phyloP scores from a whole-genome alignment of 2,797 vertebrate species.

The Pseudomugil tenellus region DNA sequence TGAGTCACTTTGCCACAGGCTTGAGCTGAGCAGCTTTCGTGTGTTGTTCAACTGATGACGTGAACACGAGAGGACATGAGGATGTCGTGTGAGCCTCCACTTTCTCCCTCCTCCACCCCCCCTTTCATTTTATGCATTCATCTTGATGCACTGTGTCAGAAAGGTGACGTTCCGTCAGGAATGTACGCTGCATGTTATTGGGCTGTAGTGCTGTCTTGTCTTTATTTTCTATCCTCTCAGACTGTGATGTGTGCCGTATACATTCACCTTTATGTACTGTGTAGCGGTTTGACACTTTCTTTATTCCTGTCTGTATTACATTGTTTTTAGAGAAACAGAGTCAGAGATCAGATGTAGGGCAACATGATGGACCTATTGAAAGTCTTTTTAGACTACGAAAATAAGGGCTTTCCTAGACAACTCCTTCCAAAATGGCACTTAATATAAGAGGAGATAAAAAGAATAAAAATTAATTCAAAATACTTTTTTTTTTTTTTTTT shows the following conservation, averaged over 20 bases:
- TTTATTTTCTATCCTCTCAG: constrained; percentile 38
- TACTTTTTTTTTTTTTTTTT: too few relatives aligned
- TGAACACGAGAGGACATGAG: constrained; percentile 69
- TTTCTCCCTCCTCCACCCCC: constrained; percentile 32
- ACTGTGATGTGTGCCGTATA: constrained; percentile 30
- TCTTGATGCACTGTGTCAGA: constrained; percentile 33
- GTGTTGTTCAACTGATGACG: constrained; percentile 61
- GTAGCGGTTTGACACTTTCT: constrained; percentile 42
- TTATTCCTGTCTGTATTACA: constrained; percentile 9
- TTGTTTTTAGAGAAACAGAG: constrained; percentile 9
- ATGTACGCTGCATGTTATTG: constrained; percentile 34
- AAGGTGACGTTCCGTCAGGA: constrained; percentile 56
- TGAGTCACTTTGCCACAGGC: constrained; percentile 59
- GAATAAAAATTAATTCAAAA: too few relatives aligned
- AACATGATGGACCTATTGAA: constrained; percentile 7
- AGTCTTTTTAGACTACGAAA: too few relatives aligned
- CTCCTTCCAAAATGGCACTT: too few relatives aligned
- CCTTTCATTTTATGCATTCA: not conserved
- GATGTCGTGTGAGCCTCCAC: constrained; percentile 60
- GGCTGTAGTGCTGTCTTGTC: constrained; percentile 26
- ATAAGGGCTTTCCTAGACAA: not conserved
- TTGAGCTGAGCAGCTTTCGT: constrained; percentile 36
- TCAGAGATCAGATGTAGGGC: constrained; percentile 18
- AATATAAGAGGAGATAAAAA: too few relatives aligned
- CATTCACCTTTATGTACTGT: constrained; percentile 41